A percentile compares a stretch with the other conserved stretches of the same genome.
phyloP scores from a whole-genome alignment of 2,888 invertebrate genomes.

The Caenorhabditis japonica region DNA sequence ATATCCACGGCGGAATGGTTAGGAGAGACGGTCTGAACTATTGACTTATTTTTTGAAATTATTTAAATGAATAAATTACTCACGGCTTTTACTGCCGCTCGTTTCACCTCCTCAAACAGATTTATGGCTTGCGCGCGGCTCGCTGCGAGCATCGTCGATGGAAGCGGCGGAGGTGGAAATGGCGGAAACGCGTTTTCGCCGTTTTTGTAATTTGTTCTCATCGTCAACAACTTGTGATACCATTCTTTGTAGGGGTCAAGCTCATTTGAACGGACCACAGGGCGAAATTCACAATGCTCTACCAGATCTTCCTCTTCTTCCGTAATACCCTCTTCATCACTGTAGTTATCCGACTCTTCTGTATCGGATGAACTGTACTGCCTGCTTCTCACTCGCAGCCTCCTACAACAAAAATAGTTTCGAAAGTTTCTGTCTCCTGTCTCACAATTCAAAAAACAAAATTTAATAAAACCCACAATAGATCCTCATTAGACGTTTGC shows the following conservation, averaged over 20 bases:
- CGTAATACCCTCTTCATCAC: neutral
- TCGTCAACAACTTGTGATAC: slow-evolving; percentile 28
- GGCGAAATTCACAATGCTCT: slow-evolving; percentile 8
- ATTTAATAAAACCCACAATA: slow-evolving; percentile 4
- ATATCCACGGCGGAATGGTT: neutral
- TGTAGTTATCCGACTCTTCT: too few relatives aligned
- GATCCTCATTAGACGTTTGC: slow-evolving; percentile 18
- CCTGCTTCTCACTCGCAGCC: too few relatives aligned
- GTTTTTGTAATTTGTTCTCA: slow-evolving; percentile 1
- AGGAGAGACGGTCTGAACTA: slow-evolving; percentile 17
- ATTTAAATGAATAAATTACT: too few relatives aligned
- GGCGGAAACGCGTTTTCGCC: slow-evolving; percentile 32
- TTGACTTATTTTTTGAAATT: too few relatives aligned
- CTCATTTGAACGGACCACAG: slow-evolving; percentile 20
- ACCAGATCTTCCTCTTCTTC: slow-evolving; percentile 1
- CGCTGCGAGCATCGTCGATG: slow-evolving; percentile 41
- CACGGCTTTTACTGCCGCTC: slow-evolving; percentile 2
- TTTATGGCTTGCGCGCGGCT: slow-evolving; percentile 31
- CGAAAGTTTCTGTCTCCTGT: too few relatives aligned
- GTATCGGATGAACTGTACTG: too few relatives aligned
- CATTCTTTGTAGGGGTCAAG: slow-evolving; percentile 22
- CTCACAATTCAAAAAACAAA: too few relatives aligned
- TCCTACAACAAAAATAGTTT: too few relatives aligned
- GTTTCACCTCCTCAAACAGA: slow-evolving; percentile 27
- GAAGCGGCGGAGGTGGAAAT: slow-evolving; percentile 42